Percentiles rank a stretch among this genome's conserved stretches.
These are phyloP conservation scores for Zaprionus obscuricornis DNA, from an alignment of 2,888 invertebrate species.

Conservation along the genomic window DNA sequence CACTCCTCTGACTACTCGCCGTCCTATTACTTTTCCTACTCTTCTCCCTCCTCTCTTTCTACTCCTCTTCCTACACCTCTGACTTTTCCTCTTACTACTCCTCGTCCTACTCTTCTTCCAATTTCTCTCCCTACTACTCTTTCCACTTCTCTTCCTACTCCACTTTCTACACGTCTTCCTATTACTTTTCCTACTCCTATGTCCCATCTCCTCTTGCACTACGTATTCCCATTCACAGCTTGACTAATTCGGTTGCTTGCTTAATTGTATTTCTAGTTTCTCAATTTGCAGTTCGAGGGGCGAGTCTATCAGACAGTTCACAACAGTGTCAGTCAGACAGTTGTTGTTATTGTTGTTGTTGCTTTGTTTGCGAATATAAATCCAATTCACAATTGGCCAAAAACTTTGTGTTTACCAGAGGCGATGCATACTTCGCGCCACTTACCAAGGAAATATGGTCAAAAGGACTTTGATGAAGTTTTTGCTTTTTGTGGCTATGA, in stretches of 20 bases:
- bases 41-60: not conserved
- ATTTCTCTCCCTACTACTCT: not conserved
- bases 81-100: not conserved
- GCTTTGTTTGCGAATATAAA: no score
- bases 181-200: no score
- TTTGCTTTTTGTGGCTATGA: conserved; percentile 28
- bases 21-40: conserved; percentile 13
- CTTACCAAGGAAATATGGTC: conserved; percentile 60
- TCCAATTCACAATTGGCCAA: conserved; percentile 57
- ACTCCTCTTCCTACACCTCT: not conserved
- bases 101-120: no score
- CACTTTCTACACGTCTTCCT: no score
- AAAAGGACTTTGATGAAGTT: conserved; percentile 60
- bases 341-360: conserved; percentile 27
- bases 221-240: no score
- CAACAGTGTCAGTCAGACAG: not conserved
- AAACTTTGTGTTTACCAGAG: conserved; percentile 67
- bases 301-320: no score
- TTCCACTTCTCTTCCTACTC: not conserved
- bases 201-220: no score
- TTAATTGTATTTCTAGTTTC: conserved; percentile 58
- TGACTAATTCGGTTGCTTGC: conserved; percentile 45
- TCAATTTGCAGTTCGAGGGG: conserved; percentile 36
- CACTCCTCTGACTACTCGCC: not conserved
- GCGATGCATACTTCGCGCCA: conserved; percentile 45